Conservation (phyloP, 2,113 vertebrate species). For the Cyprinus carpio region DNA sequence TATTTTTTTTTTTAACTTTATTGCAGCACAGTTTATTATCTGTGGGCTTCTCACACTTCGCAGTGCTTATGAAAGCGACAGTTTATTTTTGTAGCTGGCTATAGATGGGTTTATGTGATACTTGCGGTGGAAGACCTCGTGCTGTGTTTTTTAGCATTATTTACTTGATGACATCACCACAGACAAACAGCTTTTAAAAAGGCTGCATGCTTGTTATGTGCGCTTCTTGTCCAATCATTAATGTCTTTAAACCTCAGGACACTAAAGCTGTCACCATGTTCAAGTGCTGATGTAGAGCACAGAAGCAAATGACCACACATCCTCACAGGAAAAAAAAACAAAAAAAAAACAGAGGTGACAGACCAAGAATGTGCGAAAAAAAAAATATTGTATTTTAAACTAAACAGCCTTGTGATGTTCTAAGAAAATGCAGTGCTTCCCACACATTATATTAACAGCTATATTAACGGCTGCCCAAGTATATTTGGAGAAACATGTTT, state of each 20-base stretch:
- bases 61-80: background rate
- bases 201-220: background rate
- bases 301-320: background rate
- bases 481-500: no score
- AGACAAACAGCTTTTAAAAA: background rate
- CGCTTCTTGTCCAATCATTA: background rate
- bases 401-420: background rate
- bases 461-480: no score
- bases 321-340: background rate
- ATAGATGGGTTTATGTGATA: constrained; percentile 11
- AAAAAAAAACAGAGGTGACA: background rate
- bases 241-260: no score
- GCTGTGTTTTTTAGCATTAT: background rate
- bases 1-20: background rate
- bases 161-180: background rate
- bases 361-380: background rate
- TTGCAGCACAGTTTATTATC: background rate
- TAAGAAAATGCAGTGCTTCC: background rate
- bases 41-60: constrained; percentile 23
- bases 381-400: no score
- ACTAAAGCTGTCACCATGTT: background rate
- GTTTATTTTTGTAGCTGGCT: constrained; percentile 13
- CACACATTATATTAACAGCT: no score
- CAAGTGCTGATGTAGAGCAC: background rate
- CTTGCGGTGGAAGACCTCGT: constrained; percentile 5